These are phyloP conservation scores for Drosophila neocordata DNA, from an alignment of 1,140 invertebrate genomes.

Conservation along the genomic window DNA sequence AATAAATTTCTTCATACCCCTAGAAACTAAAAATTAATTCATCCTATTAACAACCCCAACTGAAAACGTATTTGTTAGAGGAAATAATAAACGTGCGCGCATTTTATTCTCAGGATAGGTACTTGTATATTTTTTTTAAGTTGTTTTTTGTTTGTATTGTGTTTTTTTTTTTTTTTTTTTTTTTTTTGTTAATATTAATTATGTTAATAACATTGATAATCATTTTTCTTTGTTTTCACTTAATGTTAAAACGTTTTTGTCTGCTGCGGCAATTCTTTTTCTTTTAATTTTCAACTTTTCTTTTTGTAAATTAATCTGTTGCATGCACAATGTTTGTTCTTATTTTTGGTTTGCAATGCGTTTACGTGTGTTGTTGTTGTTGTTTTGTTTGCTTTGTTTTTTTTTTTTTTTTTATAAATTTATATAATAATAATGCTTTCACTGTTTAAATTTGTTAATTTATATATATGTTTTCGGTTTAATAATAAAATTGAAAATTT, in stretches of 20 bases:
- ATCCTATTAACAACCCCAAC: constrained; percentile 1
- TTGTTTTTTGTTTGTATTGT: constrained; percentile 69
- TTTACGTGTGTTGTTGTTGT: constrained; percentile 48
- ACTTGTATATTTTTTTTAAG: constrained; percentile 78
- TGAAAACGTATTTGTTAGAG: constrained; percentile 49
- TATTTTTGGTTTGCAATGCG: constrained; percentile 60
- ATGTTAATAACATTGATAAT: constrained; percentile 81
- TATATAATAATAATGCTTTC: constrained; percentile 66
- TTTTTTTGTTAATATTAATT: constrained; percentile 76
- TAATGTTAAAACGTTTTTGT: constrained; percentile 73
- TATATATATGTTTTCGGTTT: constrained; percentile 73
- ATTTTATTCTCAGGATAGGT: constrained; percentile 81
- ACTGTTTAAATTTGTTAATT: constrained; percentile 75
- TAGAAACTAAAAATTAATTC: neutral
- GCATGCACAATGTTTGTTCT: constrained; percentile 51
- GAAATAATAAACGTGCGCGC: constrained; percentile 80
- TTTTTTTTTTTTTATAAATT: constrained; percentile 19
- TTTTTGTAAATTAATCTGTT: constrained; percentile 73
- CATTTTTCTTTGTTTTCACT: constrained; percentile 66
- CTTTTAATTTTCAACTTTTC: constrained; percentile 32
- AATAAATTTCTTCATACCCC: neutral
- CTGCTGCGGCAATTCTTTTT: constrained; percentile 55
- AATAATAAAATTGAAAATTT: constrained; percentile 81
- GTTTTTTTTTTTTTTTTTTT: constrained; percentile 52
- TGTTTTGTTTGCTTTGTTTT: constrained; percentile 35